Evolutionary conservation across 2,113 vertebrate species (phyloP), one percentile per base, ranked within the genome.

Genomic region (Lepisosteus osseus): DNA sequence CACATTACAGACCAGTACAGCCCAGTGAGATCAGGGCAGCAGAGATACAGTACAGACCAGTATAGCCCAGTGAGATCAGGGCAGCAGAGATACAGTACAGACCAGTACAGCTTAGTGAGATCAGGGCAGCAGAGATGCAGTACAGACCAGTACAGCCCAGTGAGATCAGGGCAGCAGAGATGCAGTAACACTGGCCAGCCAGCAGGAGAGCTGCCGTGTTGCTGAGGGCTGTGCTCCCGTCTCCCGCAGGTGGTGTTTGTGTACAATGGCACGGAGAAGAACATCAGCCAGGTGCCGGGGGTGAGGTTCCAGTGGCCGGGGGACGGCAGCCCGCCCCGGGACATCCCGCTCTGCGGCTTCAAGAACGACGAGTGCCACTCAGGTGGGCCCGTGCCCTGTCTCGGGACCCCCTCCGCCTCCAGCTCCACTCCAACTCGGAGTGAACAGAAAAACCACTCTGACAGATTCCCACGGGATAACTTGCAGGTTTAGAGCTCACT

Each of bases 281-380:
- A 91, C 78, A 85, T 97, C 72, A 66, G 87, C 42, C 73, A 84
- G 9, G 79, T 92, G 68, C 83, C 87, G 0, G 94, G 93, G 0
- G 76, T 77, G 1, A 82, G 80, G 65, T 85, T 96, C 70, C 87
- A 91, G 71, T 98, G 96, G 96, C 92, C 94, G 0, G 87, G 92
- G 13, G 93, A 92, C 0, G 2, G 44, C 3, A 84, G 93, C 0
- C 96, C 29, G 29, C 29, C 95, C 3, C 79, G 75, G 0, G 95
- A 98, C 0, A 65, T 94, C 15, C 96, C 95, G 0, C 78, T 88
- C 8, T 98, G 95, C 0, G 95, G 95, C 67, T 98, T 97, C 11
- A 93, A 95, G 71, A 93, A 93, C 2, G 88, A 90, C 47, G 78
- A 92, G 29, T 29, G 29, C 29, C 29, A 29, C 29, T 29, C 29